Percentiles rank a stretch among this genome's conserved stretches.
Conservation (phyloP, 2,888 invertebrate species). For the Norana najaformis region DNA sequence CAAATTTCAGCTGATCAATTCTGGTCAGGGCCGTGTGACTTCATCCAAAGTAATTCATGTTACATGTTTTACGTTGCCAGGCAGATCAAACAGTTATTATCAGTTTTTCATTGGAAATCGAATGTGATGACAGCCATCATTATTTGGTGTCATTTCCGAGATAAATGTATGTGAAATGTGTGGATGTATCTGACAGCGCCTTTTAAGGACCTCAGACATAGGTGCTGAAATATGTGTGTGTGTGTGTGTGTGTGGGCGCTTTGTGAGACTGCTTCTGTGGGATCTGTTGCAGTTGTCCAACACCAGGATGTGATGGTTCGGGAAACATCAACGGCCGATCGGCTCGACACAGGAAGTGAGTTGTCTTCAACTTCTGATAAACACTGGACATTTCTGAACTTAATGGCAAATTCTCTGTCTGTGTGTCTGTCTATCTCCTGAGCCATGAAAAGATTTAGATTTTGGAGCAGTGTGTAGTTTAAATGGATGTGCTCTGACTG, state of each 20-base stretch:
- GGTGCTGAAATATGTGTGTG: too few species aligned
- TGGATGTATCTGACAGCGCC: too few species aligned
- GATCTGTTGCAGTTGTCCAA: constrained; percentile 53
- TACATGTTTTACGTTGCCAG: neutral
- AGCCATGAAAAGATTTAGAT: neutral
- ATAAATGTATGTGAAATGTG: too few species aligned
- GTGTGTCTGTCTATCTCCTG: neutral
- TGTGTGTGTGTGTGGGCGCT: too few species aligned
- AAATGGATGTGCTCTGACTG: neutral
- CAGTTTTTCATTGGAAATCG: neutral
- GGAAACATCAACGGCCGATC: constrained; percentile 60
- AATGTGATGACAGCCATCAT: neutral
- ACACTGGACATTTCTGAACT: too few species aligned
- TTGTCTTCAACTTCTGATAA: neutral
- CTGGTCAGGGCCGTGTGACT: too few species aligned
- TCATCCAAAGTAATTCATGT: neutral
- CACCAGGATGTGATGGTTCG: constrained; percentile 61
- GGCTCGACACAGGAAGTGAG: constrained; percentile 56
- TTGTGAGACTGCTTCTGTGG: neutral
- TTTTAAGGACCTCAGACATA: too few species aligned
- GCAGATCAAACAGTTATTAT: neutral
- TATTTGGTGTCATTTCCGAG: neutral
- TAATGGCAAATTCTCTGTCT: neutral
- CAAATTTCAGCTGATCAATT: too few species aligned
- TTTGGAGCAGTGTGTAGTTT: neutral